phyloP scores from a whole-genome alignment of 2,113 vertebrate species.

The Neolamprologus caudopunctatus region DNA sequence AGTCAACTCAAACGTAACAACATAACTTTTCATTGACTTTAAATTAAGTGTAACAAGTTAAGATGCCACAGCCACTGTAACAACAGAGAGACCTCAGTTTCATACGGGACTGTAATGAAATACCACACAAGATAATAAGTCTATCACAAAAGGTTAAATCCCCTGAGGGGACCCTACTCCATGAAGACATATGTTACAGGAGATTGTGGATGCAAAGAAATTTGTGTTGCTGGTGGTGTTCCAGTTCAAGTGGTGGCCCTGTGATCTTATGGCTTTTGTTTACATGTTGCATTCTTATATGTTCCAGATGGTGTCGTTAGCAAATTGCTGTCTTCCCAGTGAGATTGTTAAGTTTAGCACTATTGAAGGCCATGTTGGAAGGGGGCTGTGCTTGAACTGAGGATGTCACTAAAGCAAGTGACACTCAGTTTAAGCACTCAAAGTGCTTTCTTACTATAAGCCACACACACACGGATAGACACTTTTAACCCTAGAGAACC shows the following conservation, averaged over 20 bases:
- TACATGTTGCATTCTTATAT: neutral
- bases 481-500: neutral
- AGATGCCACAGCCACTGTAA: neutral
- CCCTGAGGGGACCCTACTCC: neutral
- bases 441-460: neutral
- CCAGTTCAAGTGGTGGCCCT: neutral
- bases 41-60: neutral
- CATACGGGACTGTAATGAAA: neutral
- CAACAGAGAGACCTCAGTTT: neutral
- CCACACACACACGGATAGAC: neutral
- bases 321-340: neutral
- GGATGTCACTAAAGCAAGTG: neutral
- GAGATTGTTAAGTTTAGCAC: neutral
- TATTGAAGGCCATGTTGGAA: neutral
- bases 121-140: neutral
- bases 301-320: neutral
- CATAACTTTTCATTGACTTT: neutral
- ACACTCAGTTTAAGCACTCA: neutral
- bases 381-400: neutral
- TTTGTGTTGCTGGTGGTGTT: neutral
- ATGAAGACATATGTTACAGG: neutral
- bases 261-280: neutral
- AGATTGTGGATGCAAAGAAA: neutral
- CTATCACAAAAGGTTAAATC: neutral
- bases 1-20: neutral